Conservation (phyloP, 2,888 invertebrate species). For the Phengaris alcon region DNA sequence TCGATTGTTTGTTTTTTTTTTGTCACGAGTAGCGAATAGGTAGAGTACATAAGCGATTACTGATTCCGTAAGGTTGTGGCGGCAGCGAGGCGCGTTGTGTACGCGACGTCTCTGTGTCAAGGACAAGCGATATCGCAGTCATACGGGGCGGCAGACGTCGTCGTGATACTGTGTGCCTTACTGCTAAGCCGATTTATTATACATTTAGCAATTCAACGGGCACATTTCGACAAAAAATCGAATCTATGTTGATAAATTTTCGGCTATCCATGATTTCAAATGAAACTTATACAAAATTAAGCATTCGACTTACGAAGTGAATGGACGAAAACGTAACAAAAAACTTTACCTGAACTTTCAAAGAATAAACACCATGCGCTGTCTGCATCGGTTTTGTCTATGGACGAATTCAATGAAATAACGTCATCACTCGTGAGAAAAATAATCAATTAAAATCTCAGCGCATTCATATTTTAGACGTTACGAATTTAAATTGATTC, state of each 20-base stretch:
- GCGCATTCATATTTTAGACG: not conserved
- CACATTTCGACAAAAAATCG: not conserved
- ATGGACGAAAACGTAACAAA: slow-evolving; percentile 9
- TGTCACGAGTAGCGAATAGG: slow-evolving; percentile 52
- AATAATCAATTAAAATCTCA: not conserved
- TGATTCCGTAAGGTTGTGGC: slow-evolving; percentile 75
- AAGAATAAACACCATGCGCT: slow-evolving; percentile 25
- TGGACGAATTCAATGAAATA: slow-evolving; percentile 35
- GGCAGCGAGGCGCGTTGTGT: slow-evolving; percentile 73
- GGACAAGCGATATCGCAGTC: slow-evolving; percentile 72
- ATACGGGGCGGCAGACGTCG: slow-evolving; percentile 46
- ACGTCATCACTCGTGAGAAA: slow-evolving; percentile 31
- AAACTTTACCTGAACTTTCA: slow-evolving; percentile 27
- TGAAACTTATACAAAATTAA: not conserved
- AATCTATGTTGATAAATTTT: not conserved
- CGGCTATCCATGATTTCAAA: not conserved
- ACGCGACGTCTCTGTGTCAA: slow-evolving; percentile 76
- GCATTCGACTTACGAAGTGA: slow-evolving; percentile 9
- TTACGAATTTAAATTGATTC: not conserved
- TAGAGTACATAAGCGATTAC: slow-evolving; percentile 38
- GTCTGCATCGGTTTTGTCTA: slow-evolving; percentile 35
- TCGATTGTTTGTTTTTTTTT: slow-evolving; percentile 43
- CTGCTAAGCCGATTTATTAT: slow-evolving; percentile 32
- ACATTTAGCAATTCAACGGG: slow-evolving; percentile 17
- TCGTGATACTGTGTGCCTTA: slow-evolving; percentile 41